Evolutionary conservation across 2,888 invertebrate species (phyloP).

Genomic region (Eilema griseolum): DNA sequence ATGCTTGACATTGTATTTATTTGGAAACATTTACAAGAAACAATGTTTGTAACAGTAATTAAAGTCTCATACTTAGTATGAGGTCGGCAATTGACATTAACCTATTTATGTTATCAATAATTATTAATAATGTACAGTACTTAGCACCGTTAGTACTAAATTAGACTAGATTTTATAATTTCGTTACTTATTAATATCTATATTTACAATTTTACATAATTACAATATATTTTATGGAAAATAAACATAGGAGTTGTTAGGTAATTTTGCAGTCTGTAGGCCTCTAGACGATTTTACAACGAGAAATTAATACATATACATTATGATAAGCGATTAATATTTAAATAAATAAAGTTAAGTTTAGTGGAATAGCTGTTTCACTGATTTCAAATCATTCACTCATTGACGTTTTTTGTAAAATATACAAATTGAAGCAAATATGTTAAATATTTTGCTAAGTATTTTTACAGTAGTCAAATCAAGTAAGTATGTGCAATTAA

Average conservation of each 20-base stretch:
- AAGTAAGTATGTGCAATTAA: no score
- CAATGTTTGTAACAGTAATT: conserved; percentile 77
- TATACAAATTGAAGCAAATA: no score
- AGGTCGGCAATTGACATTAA: conserved; percentile 75
- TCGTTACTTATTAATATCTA: conserved; percentile 55
- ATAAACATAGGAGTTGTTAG: neutral
- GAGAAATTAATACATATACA: neutral
- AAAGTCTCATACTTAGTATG: conserved; percentile 78
- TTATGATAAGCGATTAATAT: neutral
- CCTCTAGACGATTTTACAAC: neutral
- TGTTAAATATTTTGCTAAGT: no score
- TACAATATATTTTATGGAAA: conserved; percentile 36
- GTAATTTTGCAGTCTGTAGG: neutral
- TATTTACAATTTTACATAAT: conserved; percentile 73
- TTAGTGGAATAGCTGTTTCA: neutral
- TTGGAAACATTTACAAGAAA: conserved; percentile 86
- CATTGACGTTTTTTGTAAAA: neutral
- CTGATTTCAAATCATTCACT: neutral
- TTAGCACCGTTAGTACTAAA: conserved; percentile 86
- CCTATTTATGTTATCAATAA: conserved; percentile 59
- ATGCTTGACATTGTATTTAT: conserved; percentile 83
- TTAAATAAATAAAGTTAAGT: neutral
- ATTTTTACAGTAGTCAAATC: no score
- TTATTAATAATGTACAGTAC: conserved; percentile 75
- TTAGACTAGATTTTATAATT: conserved; percentile 83